Conservation (phyloP, 2,888 invertebrate genomes). For the Sarcophaga carnaria region DNA sequence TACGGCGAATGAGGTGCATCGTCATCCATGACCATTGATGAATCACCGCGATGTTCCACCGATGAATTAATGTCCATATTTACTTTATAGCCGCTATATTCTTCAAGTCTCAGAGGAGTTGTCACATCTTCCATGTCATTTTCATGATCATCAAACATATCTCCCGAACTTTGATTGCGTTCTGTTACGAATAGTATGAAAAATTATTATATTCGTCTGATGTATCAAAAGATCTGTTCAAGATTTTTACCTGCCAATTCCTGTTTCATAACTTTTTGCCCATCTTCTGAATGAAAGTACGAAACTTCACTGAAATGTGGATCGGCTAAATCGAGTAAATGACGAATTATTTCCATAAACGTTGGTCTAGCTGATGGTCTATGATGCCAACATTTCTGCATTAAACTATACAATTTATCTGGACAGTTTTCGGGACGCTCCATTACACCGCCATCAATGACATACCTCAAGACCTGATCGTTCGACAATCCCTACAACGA, state of each 20-base stretch:
- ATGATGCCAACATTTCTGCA: constrained; percentile 96
- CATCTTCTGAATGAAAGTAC: constrained; percentile 86
- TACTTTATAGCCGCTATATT: constrained; percentile 79
- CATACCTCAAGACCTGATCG: constrained; percentile 95
- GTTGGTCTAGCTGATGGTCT: constrained; percentile 90
- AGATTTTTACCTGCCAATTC: constrained; percentile 72
- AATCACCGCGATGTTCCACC: constrained; percentile 76
- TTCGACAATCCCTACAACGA: constrained; percentile 90
- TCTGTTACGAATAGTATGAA: constrained; percentile 44
- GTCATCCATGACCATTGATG: constrained; percentile 78
- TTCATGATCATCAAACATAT: constrained; percentile 74
- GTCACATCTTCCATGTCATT: constrained; percentile 80
- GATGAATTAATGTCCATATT: constrained; percentile 79
- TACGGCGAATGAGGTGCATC: constrained; percentile 80
- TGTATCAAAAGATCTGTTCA: not conserved
- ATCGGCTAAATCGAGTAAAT: constrained; percentile 86
- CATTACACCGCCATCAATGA: constrained; percentile 96
- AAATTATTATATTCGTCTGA: not conserved
- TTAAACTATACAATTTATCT: constrained; percentile 93
- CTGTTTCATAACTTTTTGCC: constrained; percentile 73
- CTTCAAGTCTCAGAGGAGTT: constrained; percentile 80
- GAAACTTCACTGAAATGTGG: constrained; percentile 84
- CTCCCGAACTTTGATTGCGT: constrained; percentile 69
- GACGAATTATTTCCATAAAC: constrained; percentile 91
- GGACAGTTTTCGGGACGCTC: constrained; percentile 98